A percentile compares a stretch with the other conserved stretches of the same genome.
Evolutionary conservation across 1,140 invertebrate species (phyloP).

Genomic region (Agrypnia vestita): DNA sequence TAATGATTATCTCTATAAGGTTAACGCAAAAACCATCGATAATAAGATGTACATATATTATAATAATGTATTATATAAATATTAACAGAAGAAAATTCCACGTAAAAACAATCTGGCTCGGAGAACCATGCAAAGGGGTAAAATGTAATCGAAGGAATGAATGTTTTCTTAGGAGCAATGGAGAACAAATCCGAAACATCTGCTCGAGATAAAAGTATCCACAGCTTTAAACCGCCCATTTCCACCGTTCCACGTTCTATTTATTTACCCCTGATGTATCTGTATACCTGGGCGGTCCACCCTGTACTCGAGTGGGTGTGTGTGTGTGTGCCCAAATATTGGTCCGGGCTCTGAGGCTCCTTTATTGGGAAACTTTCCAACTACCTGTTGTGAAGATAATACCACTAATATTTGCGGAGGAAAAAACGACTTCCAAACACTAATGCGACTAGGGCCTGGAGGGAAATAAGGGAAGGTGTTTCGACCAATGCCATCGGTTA

Average conservation of each 20-base stretch:
- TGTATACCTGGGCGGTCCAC: not conserved
- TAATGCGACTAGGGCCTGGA: not conserved
- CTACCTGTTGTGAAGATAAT: constrained; percentile 40
- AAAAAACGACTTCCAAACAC: constrained; percentile 18
- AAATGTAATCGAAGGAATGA: constrained; percentile 24
- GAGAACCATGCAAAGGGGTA: not conserved
- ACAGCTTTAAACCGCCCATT: constrained; percentile 27
- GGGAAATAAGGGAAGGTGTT: not conserved
- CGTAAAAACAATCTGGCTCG: not conserved
- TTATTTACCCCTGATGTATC: constrained; percentile 44
- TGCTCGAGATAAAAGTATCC: constrained; percentile 41
- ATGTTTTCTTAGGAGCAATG: constrained; percentile 15
- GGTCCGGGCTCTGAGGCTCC: constrained; percentile 49
- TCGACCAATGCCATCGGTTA: not conserved
- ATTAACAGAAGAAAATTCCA: not conserved
- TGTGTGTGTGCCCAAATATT: constrained; percentile 58
- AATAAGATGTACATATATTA: no score
- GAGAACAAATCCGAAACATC: constrained; percentile 27
- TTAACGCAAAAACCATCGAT: no score
- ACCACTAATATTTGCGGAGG: constrained; percentile 17
- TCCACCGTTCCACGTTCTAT: constrained; percentile 29
- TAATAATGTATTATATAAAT: not conserved
- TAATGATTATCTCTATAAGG: no score
- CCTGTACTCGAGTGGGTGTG: constrained; percentile 5
- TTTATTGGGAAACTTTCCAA: constrained; percentile 57